Conservation (phyloP, 2,113 vertebrate genomes). For the Anoura caudifer region DNA sequence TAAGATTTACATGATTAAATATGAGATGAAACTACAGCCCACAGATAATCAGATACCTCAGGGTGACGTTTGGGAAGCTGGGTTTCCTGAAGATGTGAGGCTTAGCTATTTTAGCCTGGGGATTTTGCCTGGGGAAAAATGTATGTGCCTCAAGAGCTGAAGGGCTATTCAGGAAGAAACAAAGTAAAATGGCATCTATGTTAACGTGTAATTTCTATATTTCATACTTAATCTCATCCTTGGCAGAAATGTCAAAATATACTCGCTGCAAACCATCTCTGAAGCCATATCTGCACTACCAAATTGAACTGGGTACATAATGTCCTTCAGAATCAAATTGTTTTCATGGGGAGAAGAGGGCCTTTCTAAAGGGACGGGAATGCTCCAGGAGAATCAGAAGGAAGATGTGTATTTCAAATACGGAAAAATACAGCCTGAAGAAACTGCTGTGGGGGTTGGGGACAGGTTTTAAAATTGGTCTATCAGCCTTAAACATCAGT, state of each 20-base stretch:
- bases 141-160: conserved; percentile 67
- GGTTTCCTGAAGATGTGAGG: conserved; percentile 51
- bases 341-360: not conserved
- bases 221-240: conserved; percentile 64
- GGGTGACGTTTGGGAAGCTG: conserved; percentile 50
- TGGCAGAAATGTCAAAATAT: conserved; percentile 70
- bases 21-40: conserved; percentile 11
- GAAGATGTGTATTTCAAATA: not conserved
- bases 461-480: not conserved
- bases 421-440: not conserved
- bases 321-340: conserved; percentile 26
- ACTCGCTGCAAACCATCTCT: conserved; percentile 7
- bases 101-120: conserved; percentile 72
- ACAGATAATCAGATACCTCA: conserved; percentile 46
- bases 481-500: not conserved
- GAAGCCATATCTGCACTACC: not conserved
- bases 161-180: conserved; percentile 70
- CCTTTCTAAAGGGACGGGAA: conserved; percentile 4
- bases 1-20: conserved; percentile 50
- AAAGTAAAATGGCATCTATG: conserved; percentile 71
- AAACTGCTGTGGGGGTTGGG: not conserved
- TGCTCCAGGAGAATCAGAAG: not conserved
- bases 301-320: conserved; percentile 39
- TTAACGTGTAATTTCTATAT: conserved; percentile 60
- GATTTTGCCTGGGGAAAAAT: conserved; percentile 75